These are phyloP conservation scores for Hylyphantes graminicola DNA, from an alignment of 1,140 invertebrate species.

Conservation along the genomic window DNA sequence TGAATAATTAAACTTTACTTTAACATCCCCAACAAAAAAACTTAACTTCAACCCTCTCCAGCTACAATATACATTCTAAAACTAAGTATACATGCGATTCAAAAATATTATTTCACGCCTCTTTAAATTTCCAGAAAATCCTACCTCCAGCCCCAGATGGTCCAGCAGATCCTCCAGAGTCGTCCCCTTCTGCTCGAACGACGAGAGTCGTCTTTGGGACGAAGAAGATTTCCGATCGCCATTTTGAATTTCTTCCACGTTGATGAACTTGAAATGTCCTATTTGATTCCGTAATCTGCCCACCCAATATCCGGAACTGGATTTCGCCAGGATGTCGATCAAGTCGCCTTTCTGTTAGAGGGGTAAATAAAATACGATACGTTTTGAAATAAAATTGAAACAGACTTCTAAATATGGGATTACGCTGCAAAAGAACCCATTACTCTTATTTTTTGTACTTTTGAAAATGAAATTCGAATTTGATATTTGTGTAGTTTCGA, in stretches of 20 bases:
- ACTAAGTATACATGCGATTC: not conserved
- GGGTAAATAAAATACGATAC: not conserved
- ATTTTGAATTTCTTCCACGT: conserved; percentile 79
- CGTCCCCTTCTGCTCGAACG: conserved; percentile 5
- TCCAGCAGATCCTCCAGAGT: conserved; percentile 45
- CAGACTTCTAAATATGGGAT: not conserved
- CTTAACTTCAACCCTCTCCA: no score
- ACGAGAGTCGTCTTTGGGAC: conserved; percentile 49
- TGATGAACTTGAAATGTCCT: conserved; percentile 93
- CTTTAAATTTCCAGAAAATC: not conserved
- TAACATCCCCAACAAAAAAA: no score
- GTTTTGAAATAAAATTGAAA: not conserved
- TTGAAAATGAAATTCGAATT: no score
- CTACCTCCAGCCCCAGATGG: conserved; percentile 43
- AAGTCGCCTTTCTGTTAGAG: conserved; percentile 86
- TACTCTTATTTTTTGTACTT: not conserved
- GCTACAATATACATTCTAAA: no score
- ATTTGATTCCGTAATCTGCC: conserved; percentile 80
- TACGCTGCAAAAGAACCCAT: not conserved
- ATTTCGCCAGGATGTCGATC: conserved; percentile 92
- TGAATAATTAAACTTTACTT: no score
- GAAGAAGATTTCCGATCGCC: not conserved
- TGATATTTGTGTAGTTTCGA: no score
- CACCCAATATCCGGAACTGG: conserved; percentile 88
- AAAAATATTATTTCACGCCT: not conserved